Conservation (phyloP, 2,113 vertebrate genomes). For the Barnardius zonarius region DNA sequence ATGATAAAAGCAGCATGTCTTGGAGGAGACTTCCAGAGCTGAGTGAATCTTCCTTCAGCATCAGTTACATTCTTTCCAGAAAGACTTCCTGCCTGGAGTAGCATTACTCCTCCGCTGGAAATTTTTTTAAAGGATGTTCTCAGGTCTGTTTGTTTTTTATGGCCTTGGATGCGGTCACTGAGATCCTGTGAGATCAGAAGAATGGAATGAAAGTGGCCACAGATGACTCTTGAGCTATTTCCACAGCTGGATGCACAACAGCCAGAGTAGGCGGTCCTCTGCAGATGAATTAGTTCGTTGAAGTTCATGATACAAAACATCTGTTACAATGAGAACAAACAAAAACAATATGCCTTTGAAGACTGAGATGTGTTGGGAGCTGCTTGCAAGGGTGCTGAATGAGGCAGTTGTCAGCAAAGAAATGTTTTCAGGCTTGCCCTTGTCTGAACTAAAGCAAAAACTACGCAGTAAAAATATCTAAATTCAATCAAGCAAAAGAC, state of each 20-base stretch:
- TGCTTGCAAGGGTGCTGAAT: conserved; percentile 39
- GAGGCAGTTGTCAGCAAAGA: conserved; percentile 39
- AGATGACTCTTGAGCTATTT: conserved; percentile 74
- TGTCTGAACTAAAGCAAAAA: conserved; percentile 62
- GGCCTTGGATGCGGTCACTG: conserved; percentile 69
- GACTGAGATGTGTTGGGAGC: conserved; percentile 52
- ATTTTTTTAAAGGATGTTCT: conserved; percentile 72
- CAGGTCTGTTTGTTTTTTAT: conserved; percentile 73
- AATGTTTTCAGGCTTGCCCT: conserved; percentile 54
- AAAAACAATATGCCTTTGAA: conserved; percentile 75
- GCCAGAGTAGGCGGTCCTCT: conserved; percentile 66
- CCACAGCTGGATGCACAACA: conserved; percentile 77
- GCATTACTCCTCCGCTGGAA: conserved; percentile 61
- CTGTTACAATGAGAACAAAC: conserved; percentile 71
- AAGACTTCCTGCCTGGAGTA: conserved; percentile 59
- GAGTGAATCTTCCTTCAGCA: conserved; percentile 39
- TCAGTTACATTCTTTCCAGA: conserved; percentile 60
- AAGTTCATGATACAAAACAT: conserved; percentile 77
- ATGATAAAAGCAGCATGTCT: conserved; percentile 17
- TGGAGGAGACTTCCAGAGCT: conserved; percentile 10
- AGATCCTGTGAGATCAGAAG: conserved; percentile 75
- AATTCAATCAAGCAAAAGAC: conserved; percentile 1
- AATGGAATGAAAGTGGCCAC: conserved; percentile 72
- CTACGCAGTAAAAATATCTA: conserved; percentile 24
- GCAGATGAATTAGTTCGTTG: conserved; percentile 70